Base-by-base conservation (phyloP, 1,140 invertebrate genomes). In the Sarcophaga peregrina region DNA sequence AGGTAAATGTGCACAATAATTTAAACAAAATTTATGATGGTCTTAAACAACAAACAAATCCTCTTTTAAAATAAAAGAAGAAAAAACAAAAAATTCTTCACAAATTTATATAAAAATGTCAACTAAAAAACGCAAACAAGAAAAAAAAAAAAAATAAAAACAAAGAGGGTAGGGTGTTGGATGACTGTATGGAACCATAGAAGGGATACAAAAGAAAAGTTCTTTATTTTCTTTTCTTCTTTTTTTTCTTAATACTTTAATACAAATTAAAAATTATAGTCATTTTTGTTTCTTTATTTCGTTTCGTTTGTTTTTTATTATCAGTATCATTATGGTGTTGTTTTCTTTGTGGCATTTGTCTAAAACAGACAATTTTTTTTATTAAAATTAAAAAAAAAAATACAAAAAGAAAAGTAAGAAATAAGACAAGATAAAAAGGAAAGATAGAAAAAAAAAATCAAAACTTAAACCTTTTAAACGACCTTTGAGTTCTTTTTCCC, bases 261-360 rank as follows among this genome's bases (percentile, higher is more conserved):
- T 47, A 78, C 75, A 78, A 78, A 78, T 78, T 78, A 78, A 78
- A 78, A 78, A 78, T 78, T 78, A 78, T 78, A 52, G 75, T 78
- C 75, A 50, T 17, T 17, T 25, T 78, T 78, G 75, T 78, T 78
- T 78, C 13, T 76, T 76, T 76, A 76, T 48, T 52, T 9, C 20
- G 37, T 50, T 78, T 52, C 37, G 10, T 74, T 74, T 74, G 6
- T 74, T 46, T 74, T 13, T 74, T 46, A n/a, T 58, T 15, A n/a
- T 13, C 15, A 13, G n/a, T 58, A 58, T 58, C 54, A n/a, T 58
- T 15, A n/a, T 58, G 54, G 13, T 45, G 15, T 15, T 47, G 15
- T 37, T 48, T 76, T 48, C 11, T 9, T 74, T 74, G 54, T 74
- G 25, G 37, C 15, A 13, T 15, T 74, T 47, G 20, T 74, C 45